Evolutionary conservation across 1,140 invertebrate genomes (phyloP).

Genomic region (Cydia amplana): DNA sequence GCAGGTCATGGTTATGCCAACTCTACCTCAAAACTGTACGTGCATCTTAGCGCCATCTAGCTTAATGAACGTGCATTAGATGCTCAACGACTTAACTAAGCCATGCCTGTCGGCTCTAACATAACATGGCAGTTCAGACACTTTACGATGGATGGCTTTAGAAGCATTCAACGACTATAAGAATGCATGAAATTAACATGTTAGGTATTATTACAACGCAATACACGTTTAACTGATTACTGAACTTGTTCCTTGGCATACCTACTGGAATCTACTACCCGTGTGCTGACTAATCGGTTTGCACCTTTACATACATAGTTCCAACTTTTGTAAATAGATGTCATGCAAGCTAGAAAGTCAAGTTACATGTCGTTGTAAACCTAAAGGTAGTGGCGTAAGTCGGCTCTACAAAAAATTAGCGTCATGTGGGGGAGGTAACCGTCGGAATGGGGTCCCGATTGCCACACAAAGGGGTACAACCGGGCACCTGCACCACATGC

Average conservation of each 20-base stretch:
- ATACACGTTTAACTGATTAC: background rate
- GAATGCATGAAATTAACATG: background rate
- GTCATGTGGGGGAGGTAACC: background rate
- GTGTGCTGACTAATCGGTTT: background rate
- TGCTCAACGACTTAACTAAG: constrained; percentile 6
- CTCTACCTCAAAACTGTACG: background rate
- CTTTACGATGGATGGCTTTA: constrained; percentile 2
- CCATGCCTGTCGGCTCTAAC: background rate
- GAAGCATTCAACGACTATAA: background rate
- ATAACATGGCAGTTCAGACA: background rate
- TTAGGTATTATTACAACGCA: background rate
- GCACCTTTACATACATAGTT: background rate
- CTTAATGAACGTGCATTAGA: constrained; percentile 2
- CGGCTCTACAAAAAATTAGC: background rate
- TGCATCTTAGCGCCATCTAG: constrained; percentile 21
- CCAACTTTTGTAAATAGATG: background rate
- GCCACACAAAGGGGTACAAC: constrained; percentile 14
- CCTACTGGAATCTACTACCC: background rate
- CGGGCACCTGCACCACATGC: constrained; percentile 22
- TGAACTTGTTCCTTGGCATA: background rate
- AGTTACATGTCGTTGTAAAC: background rate
- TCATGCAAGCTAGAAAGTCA: background rate
- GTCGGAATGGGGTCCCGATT: background rate
- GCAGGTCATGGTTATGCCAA: constrained; percentile 5
- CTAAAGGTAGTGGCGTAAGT: background rate